These are phyloP conservation scores for Stictonetta naevosa DNA, from an alignment of 2,113 vertebrate genomes.

Conservation along the genomic window DNA sequence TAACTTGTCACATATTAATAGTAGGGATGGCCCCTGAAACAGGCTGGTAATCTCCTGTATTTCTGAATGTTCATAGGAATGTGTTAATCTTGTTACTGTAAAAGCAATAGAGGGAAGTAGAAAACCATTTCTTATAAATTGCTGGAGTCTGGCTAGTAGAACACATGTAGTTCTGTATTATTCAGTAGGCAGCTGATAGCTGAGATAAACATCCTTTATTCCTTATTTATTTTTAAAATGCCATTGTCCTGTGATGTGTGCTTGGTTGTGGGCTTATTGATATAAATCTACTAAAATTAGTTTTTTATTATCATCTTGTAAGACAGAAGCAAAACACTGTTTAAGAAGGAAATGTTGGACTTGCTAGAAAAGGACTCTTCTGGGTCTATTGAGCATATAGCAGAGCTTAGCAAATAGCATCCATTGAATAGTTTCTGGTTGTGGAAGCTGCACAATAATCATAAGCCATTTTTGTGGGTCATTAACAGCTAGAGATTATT, in stretches of 20 bases:
- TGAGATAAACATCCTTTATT: background rate
- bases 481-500: background rate
- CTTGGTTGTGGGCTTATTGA: background rate
- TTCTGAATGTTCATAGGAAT: background rate
- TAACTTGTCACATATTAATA: conserved; percentile 69
- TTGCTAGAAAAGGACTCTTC: background rate
- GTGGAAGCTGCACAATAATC: background rate
- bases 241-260: background rate
- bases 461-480: background rate
- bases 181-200: background rate
- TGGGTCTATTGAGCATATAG: background rate
- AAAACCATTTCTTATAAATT: background rate
- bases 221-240: background rate
- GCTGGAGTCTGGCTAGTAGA: background rate
- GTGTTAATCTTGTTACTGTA: background rate
- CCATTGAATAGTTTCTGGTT: background rate
- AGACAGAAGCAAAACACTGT: accelerated
- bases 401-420: background rate
- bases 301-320: background rate
- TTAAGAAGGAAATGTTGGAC: background rate
- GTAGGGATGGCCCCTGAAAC: conserved; percentile 57
- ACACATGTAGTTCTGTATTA: background rate
- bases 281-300: background rate
- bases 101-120: background rate
- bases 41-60: background rate